A percentile compares a stretch with the other conserved stretches of the same genome.
Evolutionary conservation across 2,113 vertebrate genomes (phyloP).

Genomic region (Trochalopteron elliotii): DNA sequence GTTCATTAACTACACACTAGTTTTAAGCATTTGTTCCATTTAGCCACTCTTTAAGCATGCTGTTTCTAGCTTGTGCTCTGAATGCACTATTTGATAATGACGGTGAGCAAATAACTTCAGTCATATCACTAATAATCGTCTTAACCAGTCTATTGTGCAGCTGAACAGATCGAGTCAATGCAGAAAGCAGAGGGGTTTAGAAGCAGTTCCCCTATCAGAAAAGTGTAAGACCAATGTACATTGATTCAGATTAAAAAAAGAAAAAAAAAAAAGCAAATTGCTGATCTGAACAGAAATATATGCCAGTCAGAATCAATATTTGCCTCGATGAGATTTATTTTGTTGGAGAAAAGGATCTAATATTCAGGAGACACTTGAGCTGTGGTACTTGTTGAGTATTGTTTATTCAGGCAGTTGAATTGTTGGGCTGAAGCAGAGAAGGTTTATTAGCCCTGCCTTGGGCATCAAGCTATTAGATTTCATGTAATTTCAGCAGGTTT

Average conservation of each 20-base stretch:
- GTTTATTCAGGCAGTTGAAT: slow-evolving; percentile 45
- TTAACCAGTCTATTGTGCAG: neutral
- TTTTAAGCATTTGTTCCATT: neutral
- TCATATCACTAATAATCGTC: neutral
- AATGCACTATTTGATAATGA: neutral
- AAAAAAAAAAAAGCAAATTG: neutral
- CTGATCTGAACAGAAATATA: slow-evolving; percentile 19
- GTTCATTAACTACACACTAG: neutral
- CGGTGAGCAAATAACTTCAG: neutral
- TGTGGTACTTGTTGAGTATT: neutral
- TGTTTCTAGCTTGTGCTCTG: neutral
- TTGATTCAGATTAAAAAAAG: neutral
- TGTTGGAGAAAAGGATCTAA: neutral
- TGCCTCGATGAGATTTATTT: neutral
- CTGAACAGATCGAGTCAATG: neutral
- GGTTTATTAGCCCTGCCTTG: slow-evolving; percentile 54
- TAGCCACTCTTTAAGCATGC: neutral
- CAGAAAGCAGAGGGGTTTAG: neutral
- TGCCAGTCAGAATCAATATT: neutral
- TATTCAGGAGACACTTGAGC: slow-evolving; percentile 20
- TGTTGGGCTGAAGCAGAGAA: neutral
- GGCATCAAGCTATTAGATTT: slow-evolving; percentile 45
- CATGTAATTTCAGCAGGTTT: slow-evolving; percentile 35
- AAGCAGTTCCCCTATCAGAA: neutral
- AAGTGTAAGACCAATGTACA: neutral